Evolutionary conservation across 2,113 vertebrate genomes (phyloP).

Genomic region (Festucalex cinctus): DNA sequence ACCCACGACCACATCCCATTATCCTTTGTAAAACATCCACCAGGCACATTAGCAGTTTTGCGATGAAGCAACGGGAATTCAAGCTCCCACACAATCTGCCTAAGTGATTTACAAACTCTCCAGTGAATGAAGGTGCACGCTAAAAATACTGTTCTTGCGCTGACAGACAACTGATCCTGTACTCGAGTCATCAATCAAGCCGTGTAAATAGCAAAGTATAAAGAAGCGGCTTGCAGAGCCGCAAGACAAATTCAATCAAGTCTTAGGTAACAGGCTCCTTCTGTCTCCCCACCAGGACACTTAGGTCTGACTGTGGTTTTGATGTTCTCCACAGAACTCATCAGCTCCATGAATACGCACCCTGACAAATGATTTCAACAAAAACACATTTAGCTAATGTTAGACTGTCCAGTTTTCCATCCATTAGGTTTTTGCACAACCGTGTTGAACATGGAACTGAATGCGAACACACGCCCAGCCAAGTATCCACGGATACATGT

Average conservation of each 20-base stretch:
- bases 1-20: not conserved
- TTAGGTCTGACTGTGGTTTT: constrained; percentile 13
- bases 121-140: constrained; percentile 3
- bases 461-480: constrained; percentile 2
- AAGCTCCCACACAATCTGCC: too few species aligned
- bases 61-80: not conserved
- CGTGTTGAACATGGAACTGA: constrained; percentile 12
- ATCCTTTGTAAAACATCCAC: not conserved
- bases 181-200: constrained; percentile 33
- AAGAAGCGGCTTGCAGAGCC: constrained; percentile 29
- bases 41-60: not conserved
- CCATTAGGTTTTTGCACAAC: constrained; percentile 11
- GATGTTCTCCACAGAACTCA: not conserved
- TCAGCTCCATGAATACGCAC: constrained; percentile 6
- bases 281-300: constrained; percentile 16
- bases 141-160: constrained; percentile 41
- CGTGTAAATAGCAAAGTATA: constrained; percentile 15
- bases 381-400: not conserved
- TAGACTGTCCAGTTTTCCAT: not conserved
- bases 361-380: not conserved
- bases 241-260: constrained; percentile 45
- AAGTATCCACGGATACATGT: constrained; percentile 19
- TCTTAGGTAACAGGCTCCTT: constrained; percentile 33
- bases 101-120: constrained; percentile 10
- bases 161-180: constrained; percentile 25